Evolutionary conservation across 1,140 invertebrate species (phyloP), one percentile per base, ranked within the genome.

Genomic region (Lucilia sericata): DNA sequence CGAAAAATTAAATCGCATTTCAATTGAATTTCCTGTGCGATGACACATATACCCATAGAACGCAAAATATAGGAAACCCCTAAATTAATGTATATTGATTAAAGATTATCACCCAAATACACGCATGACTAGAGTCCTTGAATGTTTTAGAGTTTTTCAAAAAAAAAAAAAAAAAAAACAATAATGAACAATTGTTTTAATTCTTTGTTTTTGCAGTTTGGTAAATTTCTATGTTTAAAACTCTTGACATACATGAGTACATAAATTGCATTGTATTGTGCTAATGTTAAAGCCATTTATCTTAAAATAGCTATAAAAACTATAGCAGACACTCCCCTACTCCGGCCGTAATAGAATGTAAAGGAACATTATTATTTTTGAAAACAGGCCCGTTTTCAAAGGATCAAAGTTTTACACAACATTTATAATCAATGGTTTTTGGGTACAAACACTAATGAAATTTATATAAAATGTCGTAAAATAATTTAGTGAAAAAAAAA

Each of bases 1-100:
- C 65, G 65, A 70, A 70, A 70, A 70, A 70, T 70, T 70, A 70
- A 70, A 70, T 70, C 65, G n/a, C 65, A 70, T 70, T 70, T 70
- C 65, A 70, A 70, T 70, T 70, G 65, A 70, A 70, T 70, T 70
- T 70, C 21, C 5, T 21, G 5, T 25, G 10, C 21, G 9, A 70
- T 70, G 65, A 21, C 65, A 70, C n/a, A 60, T 19, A 70, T 25
- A 21, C 65, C 1, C 25, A 30, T 55, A 55, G 13, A 55, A 12
- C 4, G 5, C 8, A 70, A 21, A 21, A 17, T 9, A 70, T 60
- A 70, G n/a, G 65, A 70, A 21, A 21, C 65, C n/a, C 65, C 21
- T 70, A 21, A 70, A 70, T 70, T 70, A 70, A 70, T 9, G 19
- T 70, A 9, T 70, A 12, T 21, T 70, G 65, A 70, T 70, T 70